Conservation (phyloP, 2,113 vertebrate species). For the Rhadina sibilatrix region DNA sequence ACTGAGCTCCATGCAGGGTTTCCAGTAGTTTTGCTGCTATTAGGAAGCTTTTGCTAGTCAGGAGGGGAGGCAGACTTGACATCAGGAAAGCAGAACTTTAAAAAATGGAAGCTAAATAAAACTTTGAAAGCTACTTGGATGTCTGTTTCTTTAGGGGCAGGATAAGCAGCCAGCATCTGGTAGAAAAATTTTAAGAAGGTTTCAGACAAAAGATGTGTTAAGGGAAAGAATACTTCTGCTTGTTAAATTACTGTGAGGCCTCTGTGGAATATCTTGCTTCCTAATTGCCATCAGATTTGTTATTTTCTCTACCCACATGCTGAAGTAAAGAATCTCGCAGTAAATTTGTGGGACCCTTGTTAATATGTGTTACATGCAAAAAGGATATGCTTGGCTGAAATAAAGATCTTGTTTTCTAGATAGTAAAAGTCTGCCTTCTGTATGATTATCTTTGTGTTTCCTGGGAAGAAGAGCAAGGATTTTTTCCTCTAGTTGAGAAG, state of each 20-base stretch:
- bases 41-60: conserved; percentile 1
- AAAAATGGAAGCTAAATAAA: background rate
- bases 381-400: background rate
- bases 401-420: background rate
- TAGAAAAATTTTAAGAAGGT: background rate
- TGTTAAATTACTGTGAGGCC: background rate
- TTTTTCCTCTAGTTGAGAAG: background rate
- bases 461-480: background rate
- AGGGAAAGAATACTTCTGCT: background rate
- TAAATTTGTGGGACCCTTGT: background rate
- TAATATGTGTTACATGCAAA: background rate
- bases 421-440: background rate
- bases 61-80: background rate
- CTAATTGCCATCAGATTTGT: background rate
- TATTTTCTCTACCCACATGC: background rate
- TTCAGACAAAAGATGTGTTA: background rate
- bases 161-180: background rate
- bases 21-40: conserved; percentile 25
- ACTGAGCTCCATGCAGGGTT: background rate
- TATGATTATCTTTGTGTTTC: background rate
- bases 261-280: background rate
- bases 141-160: background rate
- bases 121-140: background rate
- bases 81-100: background rate
- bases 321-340: background rate